phyloP scores from a whole-genome alignment of 1,140 invertebrate genomes.

The Pentalonia nigronervosa region DNA sequence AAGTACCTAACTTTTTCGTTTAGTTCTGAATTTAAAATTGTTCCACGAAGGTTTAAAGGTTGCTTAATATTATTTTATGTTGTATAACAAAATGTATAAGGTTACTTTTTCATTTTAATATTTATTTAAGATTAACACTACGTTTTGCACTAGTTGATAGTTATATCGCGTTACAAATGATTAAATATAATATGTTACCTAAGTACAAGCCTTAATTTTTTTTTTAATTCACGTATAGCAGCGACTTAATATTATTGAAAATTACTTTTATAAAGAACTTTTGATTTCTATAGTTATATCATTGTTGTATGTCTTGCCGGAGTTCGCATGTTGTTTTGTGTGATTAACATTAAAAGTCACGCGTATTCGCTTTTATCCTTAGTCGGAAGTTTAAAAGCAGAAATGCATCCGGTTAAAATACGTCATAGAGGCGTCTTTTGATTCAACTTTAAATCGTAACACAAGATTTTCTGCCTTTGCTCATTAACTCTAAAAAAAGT shows the following conservation, averaged over 20 bases:
- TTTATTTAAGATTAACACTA: not conserved
- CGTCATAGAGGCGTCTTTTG: not conserved
- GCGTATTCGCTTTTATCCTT: conserved; percentile 12
- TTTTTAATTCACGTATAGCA: not conserved
- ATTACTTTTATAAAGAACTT: not conserved
- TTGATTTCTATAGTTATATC: conserved; percentile 18
- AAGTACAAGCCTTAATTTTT: not conserved
- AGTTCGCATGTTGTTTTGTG: conserved; percentile 31
- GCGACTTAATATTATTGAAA: conserved; percentile 6
- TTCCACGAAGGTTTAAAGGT: not conserved
- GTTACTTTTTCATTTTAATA: not conserved
- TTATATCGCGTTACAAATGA: not conserved
- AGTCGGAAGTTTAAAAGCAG: conserved; percentile 29
- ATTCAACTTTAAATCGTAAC: conserved; percentile 5
- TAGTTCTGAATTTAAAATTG: not conserved
- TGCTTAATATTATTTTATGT: not conserved
- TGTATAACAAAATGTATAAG: not conserved
- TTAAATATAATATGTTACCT: not conserved
- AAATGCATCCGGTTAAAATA: conserved; percentile 36
- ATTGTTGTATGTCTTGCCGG: not conserved
- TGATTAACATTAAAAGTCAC: conserved; percentile 25
- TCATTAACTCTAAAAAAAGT: not conserved
- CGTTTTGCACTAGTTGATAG: not conserved
- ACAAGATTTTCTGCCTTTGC: not conserved
- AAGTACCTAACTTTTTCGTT: not conserved